These are phyloP conservation scores for Ornithorhynchus anatinus DNA, from an alignment of 2,113 vertebrate genomes.

Conservation along the genomic window DNA sequence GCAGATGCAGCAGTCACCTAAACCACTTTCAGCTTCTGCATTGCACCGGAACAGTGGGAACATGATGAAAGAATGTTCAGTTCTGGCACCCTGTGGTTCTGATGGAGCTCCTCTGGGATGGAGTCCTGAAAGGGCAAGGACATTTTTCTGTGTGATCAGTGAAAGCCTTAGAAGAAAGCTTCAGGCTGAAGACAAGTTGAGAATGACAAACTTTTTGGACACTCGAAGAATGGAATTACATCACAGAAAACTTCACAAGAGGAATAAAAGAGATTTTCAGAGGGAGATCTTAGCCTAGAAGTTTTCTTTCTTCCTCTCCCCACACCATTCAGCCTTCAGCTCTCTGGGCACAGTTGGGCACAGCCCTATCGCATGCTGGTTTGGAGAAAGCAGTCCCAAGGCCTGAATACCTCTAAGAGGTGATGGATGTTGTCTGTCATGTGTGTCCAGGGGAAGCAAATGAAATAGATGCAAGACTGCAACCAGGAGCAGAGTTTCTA, in stretches of 20 bases:
- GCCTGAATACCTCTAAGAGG: too few relatives aligned
- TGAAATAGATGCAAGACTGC: not conserved
- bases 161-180: constrained; percentile 15
- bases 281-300: not conserved
- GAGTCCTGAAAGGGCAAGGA: constrained; percentile 33
- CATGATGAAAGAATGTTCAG: constrained; percentile 24
- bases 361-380: not conserved
- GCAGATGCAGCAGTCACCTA: not conserved
- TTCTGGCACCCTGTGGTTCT: constrained; percentile 6
- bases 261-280: not conserved
- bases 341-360: not conserved
- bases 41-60: constrained; percentile 6
- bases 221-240: constrained; percentile 7
- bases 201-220: constrained; percentile 27
- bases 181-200: not conserved
- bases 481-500: not conserved
- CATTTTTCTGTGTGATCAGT: constrained; percentile 26
- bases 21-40: not conserved
- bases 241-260: constrained; percentile 15
- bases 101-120: constrained; percentile 20
- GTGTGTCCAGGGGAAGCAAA: not conserved
- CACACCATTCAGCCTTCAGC: not conserved
- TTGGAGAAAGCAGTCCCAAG: not conserved
- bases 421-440: not conserved
- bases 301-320: not conserved